Evolutionary conservation across 2,888 invertebrate species (phyloP).

Genomic region (Acrobasis repandana): DNA sequence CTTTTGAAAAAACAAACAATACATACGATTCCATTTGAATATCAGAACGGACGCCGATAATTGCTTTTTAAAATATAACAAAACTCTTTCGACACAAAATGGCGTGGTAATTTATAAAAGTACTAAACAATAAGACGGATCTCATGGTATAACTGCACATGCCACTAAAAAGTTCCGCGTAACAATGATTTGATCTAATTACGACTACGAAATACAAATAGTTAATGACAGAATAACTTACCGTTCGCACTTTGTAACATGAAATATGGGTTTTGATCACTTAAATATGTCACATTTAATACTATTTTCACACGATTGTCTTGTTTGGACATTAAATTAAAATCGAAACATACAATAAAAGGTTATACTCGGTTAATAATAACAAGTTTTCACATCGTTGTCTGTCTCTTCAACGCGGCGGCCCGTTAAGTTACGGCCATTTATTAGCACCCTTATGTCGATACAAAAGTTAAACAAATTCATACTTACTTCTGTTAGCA

Average conservation of each 20-base stretch:
- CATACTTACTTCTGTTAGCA: background rate
- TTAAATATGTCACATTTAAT: conserved; percentile 45
- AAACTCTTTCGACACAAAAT: conserved; percentile 54
- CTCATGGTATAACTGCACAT: conserved; percentile 77
- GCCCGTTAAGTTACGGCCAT: conserved; percentile 28
- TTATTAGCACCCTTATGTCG: conserved; percentile 28
- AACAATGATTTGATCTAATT: conserved; percentile 65
- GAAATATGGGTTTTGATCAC: conserved; percentile 35
- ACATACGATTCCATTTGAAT: conserved; percentile 37
- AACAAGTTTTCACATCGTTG: conserved; percentile 57
- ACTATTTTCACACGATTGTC: conserved; percentile 46
- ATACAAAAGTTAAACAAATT: background rate
- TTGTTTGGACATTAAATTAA: conserved; percentile 60
- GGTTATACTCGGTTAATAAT: conserved; percentile 74
- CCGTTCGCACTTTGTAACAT: conserved; percentile 50
- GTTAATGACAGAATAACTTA: conserved; percentile 68
- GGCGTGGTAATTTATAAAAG: conserved; percentile 64
- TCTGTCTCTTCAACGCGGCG: conserved; percentile 40
- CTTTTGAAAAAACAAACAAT: conserved; percentile 32
- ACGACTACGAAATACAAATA: conserved; percentile 47
- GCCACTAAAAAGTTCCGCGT: conserved; percentile 60
- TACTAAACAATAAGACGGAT: conserved; percentile 67
- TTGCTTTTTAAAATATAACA: conserved; percentile 39
- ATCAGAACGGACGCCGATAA: conserved; percentile 32
- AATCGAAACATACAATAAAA: conserved; percentile 69